These are phyloP conservation scores for Parasteatoda lunata DNA, from an alignment of 2,888 invertebrate species.

Conservation along the genomic window DNA sequence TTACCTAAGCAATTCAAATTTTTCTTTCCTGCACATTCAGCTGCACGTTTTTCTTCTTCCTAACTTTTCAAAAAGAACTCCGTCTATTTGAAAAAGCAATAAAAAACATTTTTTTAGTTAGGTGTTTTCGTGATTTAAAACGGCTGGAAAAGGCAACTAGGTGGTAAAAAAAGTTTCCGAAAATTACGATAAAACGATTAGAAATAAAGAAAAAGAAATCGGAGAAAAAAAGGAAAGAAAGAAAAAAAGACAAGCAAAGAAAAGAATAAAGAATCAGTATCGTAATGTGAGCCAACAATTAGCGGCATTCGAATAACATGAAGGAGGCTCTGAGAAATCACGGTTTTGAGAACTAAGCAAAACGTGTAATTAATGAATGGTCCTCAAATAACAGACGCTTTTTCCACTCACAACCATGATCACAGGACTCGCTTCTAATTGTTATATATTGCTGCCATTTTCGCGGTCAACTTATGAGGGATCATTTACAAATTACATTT, in stretches of 20 bases:
- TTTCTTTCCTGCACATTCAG: too few relatives aligned
- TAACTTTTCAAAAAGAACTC: too few relatives aligned
- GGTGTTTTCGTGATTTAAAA: too few relatives aligned
- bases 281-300: constrained; percentile 54
- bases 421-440: constrained; percentile 43
- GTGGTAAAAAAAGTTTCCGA: neutral
- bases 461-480: constrained; percentile 43
- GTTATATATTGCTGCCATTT: constrained; percentile 63
- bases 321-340: constrained; percentile 34
- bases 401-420: neutral
- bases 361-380: constrained; percentile 67
- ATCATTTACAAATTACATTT: neutral
- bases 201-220: constrained; percentile 1
- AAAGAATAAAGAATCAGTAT: constrained; percentile 3
- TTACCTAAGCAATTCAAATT: too few relatives aligned
- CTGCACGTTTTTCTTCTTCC: too few relatives aligned
- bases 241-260: constrained; percentile 20
- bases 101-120: too few relatives aligned
- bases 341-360: constrained; percentile 43
- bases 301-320: constrained; percentile 58
- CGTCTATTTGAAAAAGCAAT: too few relatives aligned
- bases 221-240: constrained; percentile 22
- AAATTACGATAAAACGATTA: constrained; percentile 4
- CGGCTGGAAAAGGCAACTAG: neutral
- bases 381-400: constrained; percentile 51